Conservation (phyloP, 2,888 invertebrate genomes). For the Platycheirus albimanus region DNA sequence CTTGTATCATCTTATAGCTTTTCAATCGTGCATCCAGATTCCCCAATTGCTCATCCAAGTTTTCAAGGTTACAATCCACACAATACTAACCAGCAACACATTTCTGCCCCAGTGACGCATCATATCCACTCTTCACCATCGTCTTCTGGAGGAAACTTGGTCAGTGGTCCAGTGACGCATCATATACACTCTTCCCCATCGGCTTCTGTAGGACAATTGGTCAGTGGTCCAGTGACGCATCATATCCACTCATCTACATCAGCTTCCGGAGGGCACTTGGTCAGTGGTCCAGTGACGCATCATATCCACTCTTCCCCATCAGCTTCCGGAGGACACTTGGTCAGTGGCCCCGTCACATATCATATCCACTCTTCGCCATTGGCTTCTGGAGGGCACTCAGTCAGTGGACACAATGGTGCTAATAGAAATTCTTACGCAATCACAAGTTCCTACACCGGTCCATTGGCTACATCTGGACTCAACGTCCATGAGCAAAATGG, state of each 20-base stretch:
- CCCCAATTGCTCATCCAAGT: constrained; percentile 13
- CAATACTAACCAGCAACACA: constrained; percentile 32
- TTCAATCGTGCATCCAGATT: constrained; percentile 8
- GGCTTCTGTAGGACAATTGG: constrained; percentile 33
- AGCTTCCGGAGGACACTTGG: constrained; percentile 33
- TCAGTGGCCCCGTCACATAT: constrained; percentile 26
- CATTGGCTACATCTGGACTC: too few relatives aligned
- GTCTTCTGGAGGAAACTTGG: constrained; percentile 33
- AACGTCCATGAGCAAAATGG: too few relatives aligned
- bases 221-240: constrained; percentile 28
- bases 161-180: constrained; percentile 28
- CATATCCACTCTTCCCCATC: constrained; percentile 34
- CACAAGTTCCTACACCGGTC: constrained; percentile 13
- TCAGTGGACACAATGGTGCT: too few relatives aligned
- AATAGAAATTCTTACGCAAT: constrained; percentile 29
- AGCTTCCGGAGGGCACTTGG: constrained; percentile 32
- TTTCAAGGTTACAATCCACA: constrained; percentile 21
- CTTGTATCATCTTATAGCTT: constrained; percentile 21
- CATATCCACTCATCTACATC: constrained; percentile 33
- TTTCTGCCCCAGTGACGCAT: constrained; percentile 36
- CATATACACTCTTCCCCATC: constrained; percentile 34
- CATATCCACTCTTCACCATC: constrained; percentile 34
- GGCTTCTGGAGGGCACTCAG: too few relatives aligned
- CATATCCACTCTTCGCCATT: too few relatives aligned
- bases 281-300: constrained; percentile 28